A percentile compares a stretch with the other conserved stretches of the same genome.
Evolutionary conservation across 2,888 invertebrate species (phyloP).

Genomic region (Acanthosepion esculentum): DNA sequence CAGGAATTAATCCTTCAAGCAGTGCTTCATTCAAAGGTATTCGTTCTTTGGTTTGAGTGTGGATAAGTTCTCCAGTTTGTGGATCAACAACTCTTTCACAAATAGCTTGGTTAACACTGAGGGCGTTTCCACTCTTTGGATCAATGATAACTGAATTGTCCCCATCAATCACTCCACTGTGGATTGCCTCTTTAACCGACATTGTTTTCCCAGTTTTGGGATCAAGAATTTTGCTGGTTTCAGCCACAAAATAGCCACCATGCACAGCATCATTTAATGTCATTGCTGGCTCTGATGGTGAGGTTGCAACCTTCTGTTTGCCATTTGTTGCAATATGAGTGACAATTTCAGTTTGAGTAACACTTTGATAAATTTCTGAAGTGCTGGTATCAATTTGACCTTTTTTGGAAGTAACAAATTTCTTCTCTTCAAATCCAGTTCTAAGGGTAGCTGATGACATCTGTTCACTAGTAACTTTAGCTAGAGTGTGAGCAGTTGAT

Average conservation of each 20-base stretch:
- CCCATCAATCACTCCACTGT: conserved; percentile 76
- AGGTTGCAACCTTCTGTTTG: neutral
- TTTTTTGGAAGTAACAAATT: neutral
- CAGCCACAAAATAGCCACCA: conserved; percentile 59
- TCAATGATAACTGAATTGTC: conserved; percentile 63
- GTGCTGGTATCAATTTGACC: neutral
- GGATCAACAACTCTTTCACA: conserved; percentile 91
- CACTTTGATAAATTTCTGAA: neutral
- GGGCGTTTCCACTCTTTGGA: conserved; percentile 81
- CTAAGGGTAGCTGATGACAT: conserved; percentile 38
- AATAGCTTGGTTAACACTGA: conserved; percentile 92
- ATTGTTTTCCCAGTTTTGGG: conserved; percentile 60
- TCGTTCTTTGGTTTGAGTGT: conserved; percentile 80
- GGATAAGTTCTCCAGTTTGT: conserved; percentile 83
- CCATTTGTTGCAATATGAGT: neutral
- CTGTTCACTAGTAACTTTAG: conserved; percentile 49
- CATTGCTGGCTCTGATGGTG: neutral
- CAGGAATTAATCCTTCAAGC: conserved; percentile 71
- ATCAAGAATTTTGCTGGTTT: conserved; percentile 61
- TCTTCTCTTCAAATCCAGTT: neutral
- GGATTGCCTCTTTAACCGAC: conserved; percentile 77
- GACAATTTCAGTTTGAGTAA: neutral
- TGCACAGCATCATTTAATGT: conserved; percentile 62
- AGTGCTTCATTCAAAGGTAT: conserved; percentile 87
- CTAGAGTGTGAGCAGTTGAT: conserved; percentile 62